Base-by-base conservation (phyloP, 2,797 vertebrate genomes). In the Fringilla coelebs region DNA sequence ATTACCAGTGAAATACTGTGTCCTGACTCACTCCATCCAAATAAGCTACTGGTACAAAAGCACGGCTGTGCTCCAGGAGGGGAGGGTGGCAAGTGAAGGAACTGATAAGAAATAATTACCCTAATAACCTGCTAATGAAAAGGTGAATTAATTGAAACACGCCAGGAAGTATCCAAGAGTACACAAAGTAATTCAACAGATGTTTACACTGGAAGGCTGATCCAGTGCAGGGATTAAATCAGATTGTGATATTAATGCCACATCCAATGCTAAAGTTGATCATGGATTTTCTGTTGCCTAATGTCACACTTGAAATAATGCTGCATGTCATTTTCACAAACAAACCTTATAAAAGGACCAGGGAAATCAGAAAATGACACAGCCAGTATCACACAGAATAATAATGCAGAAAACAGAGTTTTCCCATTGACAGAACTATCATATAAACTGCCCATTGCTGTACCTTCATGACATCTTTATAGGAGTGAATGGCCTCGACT, bases 391-490 rank as follows among this genome's bases (percentile, higher is more conserved):
- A 71, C 21, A 66, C 11, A 29, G 11, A 70, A 65, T 17, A 67
- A 10, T 24, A 94, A 73, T 13, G 43, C 0, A 3, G 61, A 68
- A 86, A 85, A 65, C 2, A 54, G 17, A 68, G 34, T 29, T 63
- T 93, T 84, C 73, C 85, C 43, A 45, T 14, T 61, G 65, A 51
- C 11, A 91, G 75, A 94, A 68, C 17, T 15, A 17, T n/a, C 31
- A 55, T 54, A 21, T 61, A 85, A 96, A 73, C 17, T 21, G 13
- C 40, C 58, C 26, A 54, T 24, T 57, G 80, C 88, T 95, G 67
- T 97, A 99, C 99, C 98, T 99, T 99, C 95, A 99, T 98, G 88
- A 99, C 98, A 63, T 99, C 98, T 93, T 97, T 98, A 95, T 99
- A 99, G 40, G 98, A 98, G 9, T 96, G 98, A 85, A 98, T 96